phyloP scores from a whole-genome alignment of 2,113 vertebrate genomes.

The Isurus oxyrinchus region DNA sequence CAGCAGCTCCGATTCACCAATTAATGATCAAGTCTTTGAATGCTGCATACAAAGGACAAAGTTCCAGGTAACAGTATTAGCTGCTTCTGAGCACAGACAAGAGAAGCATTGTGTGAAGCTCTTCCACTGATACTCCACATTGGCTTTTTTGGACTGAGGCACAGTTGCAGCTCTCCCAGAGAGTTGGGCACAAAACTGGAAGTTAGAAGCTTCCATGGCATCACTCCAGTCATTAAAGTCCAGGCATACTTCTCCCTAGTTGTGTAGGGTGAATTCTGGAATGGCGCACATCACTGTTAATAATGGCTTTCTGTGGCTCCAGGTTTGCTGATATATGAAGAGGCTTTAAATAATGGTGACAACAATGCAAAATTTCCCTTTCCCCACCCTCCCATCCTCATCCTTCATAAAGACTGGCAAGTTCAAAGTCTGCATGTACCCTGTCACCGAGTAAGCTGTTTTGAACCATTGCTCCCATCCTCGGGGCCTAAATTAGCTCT shows the following conservation, averaged over 20 bases:
- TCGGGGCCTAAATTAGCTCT: not conserved
- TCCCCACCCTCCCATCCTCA: not conserved
- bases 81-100: not conserved
- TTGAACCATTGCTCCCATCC: not conserved
- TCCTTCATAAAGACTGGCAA: not conserved
- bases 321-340: not conserved
- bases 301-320: not conserved
- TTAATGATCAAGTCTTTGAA: not conserved
- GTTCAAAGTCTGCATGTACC: not conserved
- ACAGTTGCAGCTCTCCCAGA: not conserved
- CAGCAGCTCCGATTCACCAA: not conserved
- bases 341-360: not conserved
- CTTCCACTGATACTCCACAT: constrained; percentile 1
- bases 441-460: not conserved
- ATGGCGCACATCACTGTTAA: not conserved
- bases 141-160: not conserved
- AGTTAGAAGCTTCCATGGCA: not conserved
- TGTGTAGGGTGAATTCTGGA: not conserved
- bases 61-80: not conserved
- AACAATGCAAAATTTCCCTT: not conserved
- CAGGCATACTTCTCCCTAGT: not conserved
- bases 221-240: not conserved
- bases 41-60: not conserved
- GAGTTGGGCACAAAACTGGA: not conserved
- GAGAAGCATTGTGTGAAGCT: not conserved